Evolutionary conservation across 2,113 vertebrate genomes (phyloP).

Genomic region (Eulacestoma nigropectus): DNA sequence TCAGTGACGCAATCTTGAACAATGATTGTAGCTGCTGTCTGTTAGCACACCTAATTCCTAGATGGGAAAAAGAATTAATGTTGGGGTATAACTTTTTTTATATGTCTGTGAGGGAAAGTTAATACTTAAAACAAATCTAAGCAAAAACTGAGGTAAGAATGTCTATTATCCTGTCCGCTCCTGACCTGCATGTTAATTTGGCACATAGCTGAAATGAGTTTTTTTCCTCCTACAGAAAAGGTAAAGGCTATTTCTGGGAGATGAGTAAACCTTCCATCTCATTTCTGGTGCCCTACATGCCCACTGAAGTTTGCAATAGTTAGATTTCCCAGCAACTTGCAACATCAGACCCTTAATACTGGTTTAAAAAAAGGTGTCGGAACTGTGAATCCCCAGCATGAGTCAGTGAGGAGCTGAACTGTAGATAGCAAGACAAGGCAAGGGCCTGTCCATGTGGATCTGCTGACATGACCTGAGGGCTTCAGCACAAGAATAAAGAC

Average conservation of each 20-base stretch:
- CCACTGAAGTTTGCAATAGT: background rate
- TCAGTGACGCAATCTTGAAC: background rate
- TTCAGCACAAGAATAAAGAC: background rate
- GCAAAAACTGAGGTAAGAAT: background rate
- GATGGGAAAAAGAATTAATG: background rate
- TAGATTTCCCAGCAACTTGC: background rate
- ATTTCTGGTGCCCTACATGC: background rate
- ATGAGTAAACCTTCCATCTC: background rate
- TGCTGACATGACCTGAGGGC: background rate
- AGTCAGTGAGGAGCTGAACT: background rate
- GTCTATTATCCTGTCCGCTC: background rate
- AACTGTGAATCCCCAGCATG: background rate
- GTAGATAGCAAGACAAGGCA: background rate
- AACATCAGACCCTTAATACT: background rate
- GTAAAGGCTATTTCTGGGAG: background rate
- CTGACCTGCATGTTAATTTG: background rate
- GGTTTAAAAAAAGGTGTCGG: background rate
- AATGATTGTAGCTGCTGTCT: background rate
- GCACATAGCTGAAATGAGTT: background rate
- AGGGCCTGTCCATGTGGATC: background rate
- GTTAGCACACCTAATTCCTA: background rate
- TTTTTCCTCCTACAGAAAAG: background rate
- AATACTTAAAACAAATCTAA: background rate
- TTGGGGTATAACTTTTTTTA: background rate
- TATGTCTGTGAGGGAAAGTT: background rate